phyloP scores from a whole-genome alignment of 1,140 invertebrate species.

The Drosophila persimilis region DNA sequence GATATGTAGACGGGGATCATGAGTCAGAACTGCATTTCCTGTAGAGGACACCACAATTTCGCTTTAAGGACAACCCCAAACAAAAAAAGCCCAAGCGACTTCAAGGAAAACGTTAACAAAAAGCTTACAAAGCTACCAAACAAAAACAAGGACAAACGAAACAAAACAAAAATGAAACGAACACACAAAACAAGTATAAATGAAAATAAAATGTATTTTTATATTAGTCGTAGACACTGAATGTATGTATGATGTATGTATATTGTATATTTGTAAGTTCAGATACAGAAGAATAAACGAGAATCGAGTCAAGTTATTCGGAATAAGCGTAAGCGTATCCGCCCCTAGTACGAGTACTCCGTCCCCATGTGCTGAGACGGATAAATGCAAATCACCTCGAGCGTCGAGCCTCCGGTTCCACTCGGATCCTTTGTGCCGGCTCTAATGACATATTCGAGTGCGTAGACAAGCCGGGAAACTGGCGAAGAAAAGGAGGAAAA shows the following conservation, averaged over 20 bases:
- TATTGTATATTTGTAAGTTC: slow-evolving; percentile 54
- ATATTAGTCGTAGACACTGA: slow-evolving; percentile 67
- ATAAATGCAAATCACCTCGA: slow-evolving; percentile 44
- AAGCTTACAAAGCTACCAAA: slow-evolving; percentile 53
- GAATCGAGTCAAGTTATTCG: slow-evolving; percentile 45
- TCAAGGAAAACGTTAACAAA: slow-evolving; percentile 49
- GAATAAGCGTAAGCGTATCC: slow-evolving; percentile 29
- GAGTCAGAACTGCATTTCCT: no score
- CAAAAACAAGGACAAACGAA: slow-evolving; percentile 65
- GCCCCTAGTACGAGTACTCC: slow-evolving; percentile 12
- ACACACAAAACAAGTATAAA: slow-evolving; percentile 6
- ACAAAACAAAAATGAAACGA: slow-evolving; percentile 36
- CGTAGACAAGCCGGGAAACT: slow-evolving; percentile 26
- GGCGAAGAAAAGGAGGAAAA: slow-evolving; percentile 3
- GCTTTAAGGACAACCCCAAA: no score
- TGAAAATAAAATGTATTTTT: slow-evolving; percentile 74
- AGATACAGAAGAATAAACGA: slow-evolving; percentile 45
- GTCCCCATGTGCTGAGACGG: not conserved
- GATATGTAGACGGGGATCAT: not conserved
- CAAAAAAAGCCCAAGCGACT: slow-evolving; percentile 30
- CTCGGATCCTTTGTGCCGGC: slow-evolving; percentile 19
- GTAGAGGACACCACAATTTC: no score
- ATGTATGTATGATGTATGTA: slow-evolving; percentile 50
- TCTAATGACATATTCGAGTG: slow-evolving; percentile 51
- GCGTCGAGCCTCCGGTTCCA: slow-evolving; percentile 22